phyloP scores from a whole-genome alignment of 37 sponge, comb jelly and placozoan species.

The Tethya wilhelma region DNA sequence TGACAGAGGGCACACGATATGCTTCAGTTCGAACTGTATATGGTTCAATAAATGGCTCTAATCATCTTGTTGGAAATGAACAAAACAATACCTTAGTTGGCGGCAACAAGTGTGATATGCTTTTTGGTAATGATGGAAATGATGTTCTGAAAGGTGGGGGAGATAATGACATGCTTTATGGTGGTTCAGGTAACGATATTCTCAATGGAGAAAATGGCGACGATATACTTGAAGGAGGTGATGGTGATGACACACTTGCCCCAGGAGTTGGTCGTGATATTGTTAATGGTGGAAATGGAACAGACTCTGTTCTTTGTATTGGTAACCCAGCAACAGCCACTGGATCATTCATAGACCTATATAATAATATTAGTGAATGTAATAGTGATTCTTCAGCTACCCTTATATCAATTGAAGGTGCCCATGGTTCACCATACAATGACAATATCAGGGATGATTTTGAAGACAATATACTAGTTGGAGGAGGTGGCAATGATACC shows the following conservation, averaged over 20 bases:
- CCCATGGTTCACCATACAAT: no score
- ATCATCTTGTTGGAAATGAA: slow-evolving; percentile 25
- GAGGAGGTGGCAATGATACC: no score
- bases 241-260: slow-evolving; percentile 28
- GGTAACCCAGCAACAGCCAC: not conserved
- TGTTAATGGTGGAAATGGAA: slow-evolving; percentile 36
- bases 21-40: slow-evolving; percentile 21
- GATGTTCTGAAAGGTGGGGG: slow-evolving; percentile 32
- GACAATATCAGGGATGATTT: no score
- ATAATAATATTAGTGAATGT: not conserved
- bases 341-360: slow-evolving; percentile 16
- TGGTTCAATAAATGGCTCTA: slow-evolving; percentile 8
- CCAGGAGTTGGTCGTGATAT: slow-evolving; percentile 16
- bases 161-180: slow-evolving; percentile 19
- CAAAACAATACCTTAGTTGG: slow-evolving; percentile 36
- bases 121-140: slow-evolving; percentile 23
- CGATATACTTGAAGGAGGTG: slow-evolving; percentile 16
- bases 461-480: no score
- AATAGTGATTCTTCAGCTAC: no score
- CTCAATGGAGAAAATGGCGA: slow-evolving; percentile 40
- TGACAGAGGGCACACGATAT: not conserved
- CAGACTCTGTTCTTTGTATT: slow-evolving; percentile 10
- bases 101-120: slow-evolving; percentile 11
- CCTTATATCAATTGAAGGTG: no score
- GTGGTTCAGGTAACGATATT: slow-evolving; percentile 24